A percentile compares a stretch with the other conserved stretches of the same genome.
phyloP scores from a whole-genome alignment of 2,113 vertebrate species.

The Ceyx margarethae region DNA sequence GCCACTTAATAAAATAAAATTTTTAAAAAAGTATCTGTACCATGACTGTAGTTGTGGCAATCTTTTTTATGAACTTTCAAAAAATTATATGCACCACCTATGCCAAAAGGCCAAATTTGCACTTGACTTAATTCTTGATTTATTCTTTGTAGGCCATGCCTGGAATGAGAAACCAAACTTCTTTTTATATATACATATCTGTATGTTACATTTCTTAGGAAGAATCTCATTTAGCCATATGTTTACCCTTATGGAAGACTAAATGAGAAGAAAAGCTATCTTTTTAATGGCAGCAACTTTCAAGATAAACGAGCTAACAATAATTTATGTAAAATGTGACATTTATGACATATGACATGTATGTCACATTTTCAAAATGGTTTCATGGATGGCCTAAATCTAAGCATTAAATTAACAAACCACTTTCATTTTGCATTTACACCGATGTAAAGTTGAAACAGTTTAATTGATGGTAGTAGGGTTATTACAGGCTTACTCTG shows the following conservation, averaged over 20 bases:
- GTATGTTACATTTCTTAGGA: neutral
- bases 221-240: neutral
- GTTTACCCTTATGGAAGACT: neutral
- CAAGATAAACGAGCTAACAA: neutral
- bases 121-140: neutral
- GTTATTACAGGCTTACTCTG: neutral
- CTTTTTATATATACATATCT: neutral
- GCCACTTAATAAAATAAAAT: neutral
- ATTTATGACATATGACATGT: neutral
- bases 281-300: constrained; percentile 1
- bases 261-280: neutral
- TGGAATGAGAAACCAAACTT: neutral
- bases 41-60: neutral
- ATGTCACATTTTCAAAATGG: neutral
- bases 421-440: neutral
- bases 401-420: neutral
- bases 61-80: neutral
- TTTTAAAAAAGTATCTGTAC: neutral
- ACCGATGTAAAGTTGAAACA: neutral
- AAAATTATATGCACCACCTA: neutral
- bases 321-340: neutral
- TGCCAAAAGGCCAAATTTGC: neutral
- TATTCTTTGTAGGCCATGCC: neutral
- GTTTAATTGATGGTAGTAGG: neutral
- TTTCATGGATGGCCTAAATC: neutral